phyloP scores from a whole-genome alignment of 2,797 vertebrate species.

The Anisognathus igniventris region DNA sequence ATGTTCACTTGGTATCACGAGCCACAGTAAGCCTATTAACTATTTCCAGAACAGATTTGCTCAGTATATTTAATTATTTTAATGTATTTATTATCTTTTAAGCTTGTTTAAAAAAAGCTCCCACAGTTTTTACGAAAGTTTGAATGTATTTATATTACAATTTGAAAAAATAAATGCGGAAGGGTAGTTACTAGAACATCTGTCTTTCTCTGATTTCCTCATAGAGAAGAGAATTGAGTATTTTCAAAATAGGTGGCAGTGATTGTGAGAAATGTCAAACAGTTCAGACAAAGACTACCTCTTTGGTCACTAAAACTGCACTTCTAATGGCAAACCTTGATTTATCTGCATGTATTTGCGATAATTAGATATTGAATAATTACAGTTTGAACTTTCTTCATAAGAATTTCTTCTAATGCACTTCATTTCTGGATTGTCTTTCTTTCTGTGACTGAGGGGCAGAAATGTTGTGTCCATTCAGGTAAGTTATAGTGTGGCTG shows the following conservation, averaged over 20 bases:
- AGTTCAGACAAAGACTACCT: neutral
- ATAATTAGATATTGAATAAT: neutral
- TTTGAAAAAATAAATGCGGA: neutral
- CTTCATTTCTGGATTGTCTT: neutral
- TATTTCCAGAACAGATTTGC: neutral
- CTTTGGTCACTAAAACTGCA: neutral
- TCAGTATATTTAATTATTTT: neutral
- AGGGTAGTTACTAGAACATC: neutral
- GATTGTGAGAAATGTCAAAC: neutral
- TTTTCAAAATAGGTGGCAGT: neutral
- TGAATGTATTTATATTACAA: neutral
- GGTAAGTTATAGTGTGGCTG: neutral
- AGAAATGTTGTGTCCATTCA: neutral
- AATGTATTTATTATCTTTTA: neutral
- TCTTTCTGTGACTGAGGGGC: neutral
- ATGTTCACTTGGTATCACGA: neutral
- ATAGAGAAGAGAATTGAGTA: neutral
- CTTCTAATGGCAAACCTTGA: neutral
- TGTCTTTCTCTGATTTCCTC: neutral
- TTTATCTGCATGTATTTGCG: neutral
- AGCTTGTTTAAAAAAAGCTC: neutral
- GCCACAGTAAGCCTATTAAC: neutral
- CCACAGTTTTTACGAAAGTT: neutral
- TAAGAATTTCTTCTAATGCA: neutral
- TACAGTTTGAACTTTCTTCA: neutral